Evolutionary conservation across 1,140 invertebrate genomes (phyloP).

Genomic region (Drosophila nigrodunni): DNA sequence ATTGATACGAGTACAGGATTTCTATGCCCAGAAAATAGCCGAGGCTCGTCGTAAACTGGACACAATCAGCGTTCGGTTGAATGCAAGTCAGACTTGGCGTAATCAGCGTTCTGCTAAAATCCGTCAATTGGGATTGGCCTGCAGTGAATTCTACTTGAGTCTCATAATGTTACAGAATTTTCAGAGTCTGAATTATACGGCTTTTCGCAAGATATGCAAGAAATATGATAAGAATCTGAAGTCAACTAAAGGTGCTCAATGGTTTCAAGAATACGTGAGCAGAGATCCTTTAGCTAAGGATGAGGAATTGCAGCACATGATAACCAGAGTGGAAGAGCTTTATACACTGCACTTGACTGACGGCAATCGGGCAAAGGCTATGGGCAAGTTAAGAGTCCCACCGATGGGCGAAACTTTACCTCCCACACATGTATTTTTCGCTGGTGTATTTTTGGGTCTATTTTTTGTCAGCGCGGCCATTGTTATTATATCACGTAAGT

Average conservation of each 20-base stretch:
- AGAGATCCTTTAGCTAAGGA: conserved; percentile 13
- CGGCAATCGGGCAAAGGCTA: conserved; percentile 89
- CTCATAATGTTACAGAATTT: conserved; percentile 96
- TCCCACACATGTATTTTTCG: conserved; percentile 87
- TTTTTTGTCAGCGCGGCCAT: conserved; percentile 87
- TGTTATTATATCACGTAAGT: conserved; percentile 86
- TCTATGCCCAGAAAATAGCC: conserved; percentile 98
- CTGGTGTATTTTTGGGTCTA: conserved; percentile 88
- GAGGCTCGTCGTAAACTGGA: conserved; percentile 89
- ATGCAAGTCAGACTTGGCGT: conserved; percentile 27
- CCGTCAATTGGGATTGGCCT: conserved; percentile 95
- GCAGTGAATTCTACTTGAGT: conserved; percentile 99
- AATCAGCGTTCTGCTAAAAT: conserved; percentile 78
- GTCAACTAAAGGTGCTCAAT: conserved; percentile 8
- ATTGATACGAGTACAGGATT: conserved; percentile 96
- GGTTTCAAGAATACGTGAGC: conserved; percentile 29
- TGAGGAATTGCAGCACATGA: conserved; percentile 81
- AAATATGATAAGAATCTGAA: conserved; percentile 95
- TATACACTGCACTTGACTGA: conserved; percentile 89
- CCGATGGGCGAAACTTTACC: conserved; percentile 88
- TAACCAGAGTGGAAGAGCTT: conserved; percentile 88
- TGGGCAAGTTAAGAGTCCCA: conserved; percentile 90
- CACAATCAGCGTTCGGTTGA: conserved; percentile 15
- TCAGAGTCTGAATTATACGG: conserved; percentile 98
- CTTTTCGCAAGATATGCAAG: conserved; percentile 99